phyloP scores from a whole-genome alignment of 2,113 vertebrate species.

The Campylorhamphus procurvoides region DNA sequence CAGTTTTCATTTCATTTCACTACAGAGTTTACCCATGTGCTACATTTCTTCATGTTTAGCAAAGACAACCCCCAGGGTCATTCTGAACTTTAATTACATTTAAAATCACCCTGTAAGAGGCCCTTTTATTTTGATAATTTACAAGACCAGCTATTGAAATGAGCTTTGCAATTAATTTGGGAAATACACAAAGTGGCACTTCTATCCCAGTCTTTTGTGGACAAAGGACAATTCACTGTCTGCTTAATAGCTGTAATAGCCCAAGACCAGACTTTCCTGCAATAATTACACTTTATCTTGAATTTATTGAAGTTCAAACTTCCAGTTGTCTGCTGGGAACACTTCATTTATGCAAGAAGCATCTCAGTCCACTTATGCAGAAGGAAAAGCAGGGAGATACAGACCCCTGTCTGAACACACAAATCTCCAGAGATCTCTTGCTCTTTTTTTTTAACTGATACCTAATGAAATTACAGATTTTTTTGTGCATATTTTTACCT shows the following conservation, averaged over 20 bases:
- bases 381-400: not conserved
- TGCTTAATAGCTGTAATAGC: not conserved
- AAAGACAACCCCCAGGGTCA: not conserved
- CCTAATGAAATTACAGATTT: not conserved
- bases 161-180: not conserved
- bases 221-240: conserved; percentile 1
- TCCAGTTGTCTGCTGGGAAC: not conserved
- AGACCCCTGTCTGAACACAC: not conserved
- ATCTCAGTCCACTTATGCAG: not conserved
- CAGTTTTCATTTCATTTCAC: not conserved
- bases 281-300: conserved; percentile 12
- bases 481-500: not conserved
- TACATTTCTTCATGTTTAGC: not conserved
- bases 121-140: conserved; percentile 21
- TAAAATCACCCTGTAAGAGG: conserved; percentile 2
- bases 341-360: not conserved
- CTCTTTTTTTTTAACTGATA: not conserved
- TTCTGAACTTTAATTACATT: conserved; percentile 16
- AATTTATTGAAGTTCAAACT: not conserved
- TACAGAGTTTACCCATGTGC: not conserved
- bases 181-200: conserved; percentile 9
- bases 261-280: not conserved
- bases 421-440: not conserved
- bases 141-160: not conserved
- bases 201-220: not conserved